Conservation (phyloP, 2,888 invertebrate species). For the Aphidius colemani region DNA sequence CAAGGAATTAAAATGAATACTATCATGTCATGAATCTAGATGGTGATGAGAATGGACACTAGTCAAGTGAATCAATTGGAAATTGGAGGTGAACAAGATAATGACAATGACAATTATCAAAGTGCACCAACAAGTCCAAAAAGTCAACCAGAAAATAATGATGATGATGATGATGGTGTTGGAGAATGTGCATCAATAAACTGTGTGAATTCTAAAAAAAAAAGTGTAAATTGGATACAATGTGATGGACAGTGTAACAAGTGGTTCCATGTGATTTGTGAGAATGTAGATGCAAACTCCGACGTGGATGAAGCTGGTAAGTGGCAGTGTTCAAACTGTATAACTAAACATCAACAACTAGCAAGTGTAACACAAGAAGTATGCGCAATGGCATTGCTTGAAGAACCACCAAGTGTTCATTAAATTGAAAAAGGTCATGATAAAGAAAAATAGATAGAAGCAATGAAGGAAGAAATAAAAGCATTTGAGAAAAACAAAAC, state of each 20-base stretch:
- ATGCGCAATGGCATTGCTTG: conserved; percentile 27
- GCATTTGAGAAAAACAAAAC: no score
- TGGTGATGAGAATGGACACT: conserved; percentile 29
- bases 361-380: conserved; percentile 27
- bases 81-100: no score
- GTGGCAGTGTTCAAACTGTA: no score
- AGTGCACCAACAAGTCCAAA: conserved; percentile 12
- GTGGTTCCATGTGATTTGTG: conserved; percentile 2
- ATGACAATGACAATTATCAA: no score
- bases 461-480: no score
- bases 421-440: conserved; percentile 7
- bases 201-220: not conserved
- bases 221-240: conserved; percentile 20
- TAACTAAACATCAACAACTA: conserved; percentile 15
- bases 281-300: no score
- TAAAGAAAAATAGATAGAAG: no score
- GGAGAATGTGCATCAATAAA: conserved; percentile 23
- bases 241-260: not conserved
- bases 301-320: no score
- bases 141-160: conserved; percentile 16
- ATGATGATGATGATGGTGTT: conserved; percentile 5
- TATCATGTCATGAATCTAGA: no score
- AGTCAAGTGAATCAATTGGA: conserved; percentile 16
- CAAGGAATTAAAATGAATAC: not conserved
- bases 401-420: conserved; percentile 29